phyloP scores from a whole-genome alignment of 2,113 vertebrate species.

The Rhea americana region DNA sequence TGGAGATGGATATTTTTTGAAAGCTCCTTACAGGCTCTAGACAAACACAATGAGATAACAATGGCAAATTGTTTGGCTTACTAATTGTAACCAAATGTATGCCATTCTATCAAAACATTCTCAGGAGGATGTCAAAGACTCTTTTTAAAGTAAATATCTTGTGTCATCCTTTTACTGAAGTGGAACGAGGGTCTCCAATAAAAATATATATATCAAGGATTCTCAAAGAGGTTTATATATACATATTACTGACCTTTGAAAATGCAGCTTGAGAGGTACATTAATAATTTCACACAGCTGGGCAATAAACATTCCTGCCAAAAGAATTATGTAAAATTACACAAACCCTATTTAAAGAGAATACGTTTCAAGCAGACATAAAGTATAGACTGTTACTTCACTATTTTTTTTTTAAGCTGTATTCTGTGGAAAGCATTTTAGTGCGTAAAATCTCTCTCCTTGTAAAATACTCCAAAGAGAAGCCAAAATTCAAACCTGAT shows the following conservation, averaged over 20 bases:
- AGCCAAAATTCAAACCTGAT: conserved; percentile 44
- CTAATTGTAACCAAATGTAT: conserved; percentile 73
- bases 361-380: conserved; percentile 61
- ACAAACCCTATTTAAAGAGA: conserved; percentile 74
- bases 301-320: conserved; percentile 81
- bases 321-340: conserved; percentile 77
- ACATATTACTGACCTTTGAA: conserved; percentile 70
- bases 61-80: conserved; percentile 68
- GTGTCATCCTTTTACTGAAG: conserved; percentile 68
- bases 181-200: conserved; percentile 45
- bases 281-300: conserved; percentile 79
- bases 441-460: conserved; percentile 34
- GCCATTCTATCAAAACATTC: conserved; percentile 68
- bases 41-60: conserved; percentile 68
- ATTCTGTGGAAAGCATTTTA: conserved; percentile 32
- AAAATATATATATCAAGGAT: conserved; percentile 62
- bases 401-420: conserved; percentile 5
- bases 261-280: conserved; percentile 73
- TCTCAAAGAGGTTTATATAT: conserved; percentile 39
- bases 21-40: conserved; percentile 43
- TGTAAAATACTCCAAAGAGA: conserved; percentile 31
- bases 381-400: conserved; percentile 31
- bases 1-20: neutral
- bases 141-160: conserved; percentile 65
- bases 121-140: conserved; percentile 64